Percentiles rank a stretch among this genome's conserved stretches.
phyloP scores from a whole-genome alignment of 2,888 invertebrate genomes.

The Pemphredon lugubris region DNA sequence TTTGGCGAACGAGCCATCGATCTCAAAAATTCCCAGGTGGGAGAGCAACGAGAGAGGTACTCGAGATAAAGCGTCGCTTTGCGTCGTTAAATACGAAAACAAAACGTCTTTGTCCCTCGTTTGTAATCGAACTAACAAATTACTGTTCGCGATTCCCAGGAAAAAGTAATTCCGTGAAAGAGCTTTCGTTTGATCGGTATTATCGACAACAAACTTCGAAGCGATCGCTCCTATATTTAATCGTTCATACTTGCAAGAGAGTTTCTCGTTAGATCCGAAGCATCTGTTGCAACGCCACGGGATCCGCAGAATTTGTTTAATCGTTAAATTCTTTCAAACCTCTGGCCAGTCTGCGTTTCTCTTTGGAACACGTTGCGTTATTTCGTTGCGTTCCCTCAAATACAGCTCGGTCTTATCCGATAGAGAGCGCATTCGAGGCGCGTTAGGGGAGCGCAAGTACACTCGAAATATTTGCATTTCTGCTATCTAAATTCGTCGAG shows the following conservation, averaged over 20 bases:
- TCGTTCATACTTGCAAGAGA: not conserved
- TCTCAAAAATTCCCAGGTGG: not conserved
- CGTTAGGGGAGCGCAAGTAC: no score
- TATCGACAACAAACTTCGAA: no score
- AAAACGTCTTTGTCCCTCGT: not conserved
- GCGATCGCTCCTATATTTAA: no score
- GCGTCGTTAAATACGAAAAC: slow-evolving; percentile 17
- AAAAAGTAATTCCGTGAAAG: no score
- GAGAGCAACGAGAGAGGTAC: not conserved
- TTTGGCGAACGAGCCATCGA: slow-evolving; percentile 2
- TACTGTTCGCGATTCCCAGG: not conserved
- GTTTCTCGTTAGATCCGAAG: not conserved
- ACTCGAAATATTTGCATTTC: slow-evolving; percentile 11
- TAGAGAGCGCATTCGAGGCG: no score
- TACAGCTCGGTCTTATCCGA: no score
- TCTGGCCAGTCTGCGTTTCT: no score
- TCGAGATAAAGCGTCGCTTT: slow-evolving; percentile 20
- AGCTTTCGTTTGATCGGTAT: no score
- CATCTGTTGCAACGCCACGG: not conserved
- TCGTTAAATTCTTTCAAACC: no score
- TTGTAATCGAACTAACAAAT: not conserved
- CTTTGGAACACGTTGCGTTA: no score
- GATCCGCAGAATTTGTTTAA: no score
- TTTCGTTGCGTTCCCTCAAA: no score
- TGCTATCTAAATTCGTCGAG: slow-evolving; percentile 38